Evolutionary conservation across 2,888 invertebrate species (phyloP), one percentile per base, ranked within the genome.

Genomic region (Ophioninae sp.): DNA sequence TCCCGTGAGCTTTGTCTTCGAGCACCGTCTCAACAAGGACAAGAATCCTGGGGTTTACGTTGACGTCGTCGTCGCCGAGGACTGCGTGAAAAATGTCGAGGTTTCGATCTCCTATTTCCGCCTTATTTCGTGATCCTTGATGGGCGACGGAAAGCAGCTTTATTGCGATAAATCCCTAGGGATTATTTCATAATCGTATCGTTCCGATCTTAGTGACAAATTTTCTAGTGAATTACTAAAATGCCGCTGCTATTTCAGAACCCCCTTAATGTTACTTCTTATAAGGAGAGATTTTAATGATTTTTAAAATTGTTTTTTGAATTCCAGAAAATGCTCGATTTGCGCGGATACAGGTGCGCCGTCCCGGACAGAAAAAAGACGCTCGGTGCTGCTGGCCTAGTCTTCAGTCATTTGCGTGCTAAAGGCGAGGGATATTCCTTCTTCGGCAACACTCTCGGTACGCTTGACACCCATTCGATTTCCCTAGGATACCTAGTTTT

Each of bases 351-450:
- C 77, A 88, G 88, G 79, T 91, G 91, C 68, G 89, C 91, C 0
- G 22, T 91, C 17, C 89, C 90, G 6, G 89, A 90, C 59, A 85
- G 90, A 74, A 78, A 83, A 9, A 88, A 86, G 56, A 20, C 80
- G 8, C 41, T 86, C 20, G 90, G 91, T n/a, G 87, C 87, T 2
- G 82, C 91, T 0, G 82, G 87, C 6, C 73, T 91, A 23, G 81
- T 92, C 9, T 89, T 90, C 68, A 88, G 87, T 78, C 82, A 89
- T 44, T 85, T 92, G 56, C 79, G 85, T 20, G 63, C 77, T 0
- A 90, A 89, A 74, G 91, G 91, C 23, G 91, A 91, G 75, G 89
- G 88, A 69, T 89, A 91, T 2, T 82, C 90, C 0, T 91, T 91
- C 63, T 92, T 92, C 73, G 91, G 91, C 58, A 89, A 90, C 76